A percentile compares a stretch with the other conserved stretches of the same genome.
Conservation (phyloP, 1,140 invertebrate genomes). For the Drosophila sproati region DNA sequence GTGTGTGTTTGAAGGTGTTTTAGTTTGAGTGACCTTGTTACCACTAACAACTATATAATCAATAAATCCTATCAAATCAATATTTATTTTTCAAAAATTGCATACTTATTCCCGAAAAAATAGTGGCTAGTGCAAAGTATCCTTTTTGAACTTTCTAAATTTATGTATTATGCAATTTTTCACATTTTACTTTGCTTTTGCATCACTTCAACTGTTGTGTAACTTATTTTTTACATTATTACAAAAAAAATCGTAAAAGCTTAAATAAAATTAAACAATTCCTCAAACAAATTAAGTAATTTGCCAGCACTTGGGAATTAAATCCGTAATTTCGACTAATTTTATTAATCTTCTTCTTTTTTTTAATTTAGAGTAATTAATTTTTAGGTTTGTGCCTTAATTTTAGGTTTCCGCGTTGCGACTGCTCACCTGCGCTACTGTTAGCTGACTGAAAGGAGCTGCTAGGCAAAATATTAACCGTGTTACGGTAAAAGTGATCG, state of each 20-base stretch:
- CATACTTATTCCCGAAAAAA: background rate
- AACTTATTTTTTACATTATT: slow-evolving; percentile 4
- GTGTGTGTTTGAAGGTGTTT: slow-evolving; percentile 17
- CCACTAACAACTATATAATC: slow-evolving; percentile 78
- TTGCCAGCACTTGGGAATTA: background rate
- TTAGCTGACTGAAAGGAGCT: slow-evolving; percentile 51
- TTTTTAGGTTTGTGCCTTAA: background rate
- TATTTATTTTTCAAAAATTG: background rate
- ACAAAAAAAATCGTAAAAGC: too few relatives aligned
- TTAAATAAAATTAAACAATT: background rate
- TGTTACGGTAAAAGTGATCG: slow-evolving; percentile 61
- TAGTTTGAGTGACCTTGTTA: slow-evolving; percentile 74
- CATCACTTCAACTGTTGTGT: slow-evolving; percentile 33
- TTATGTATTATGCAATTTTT: background rate
- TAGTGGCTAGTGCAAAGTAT: background rate
- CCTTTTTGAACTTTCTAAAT: background rate
- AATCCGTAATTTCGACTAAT: background rate
- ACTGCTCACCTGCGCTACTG: slow-evolving; percentile 67
- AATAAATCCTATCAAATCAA: slow-evolving; percentile 48
- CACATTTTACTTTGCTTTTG: background rate
- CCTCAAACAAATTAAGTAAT: background rate
- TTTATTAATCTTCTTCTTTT: slow-evolving; percentile 5
- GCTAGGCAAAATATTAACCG: slow-evolving; percentile 1
- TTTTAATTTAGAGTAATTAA: slow-evolving; percentile 1
- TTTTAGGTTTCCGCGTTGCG: slow-evolving; percentile 29